Evolutionary conservation across 2,797 vertebrate genomes (phyloP), one percentile per base, ranked within the genome.

Genomic region (Distichodus sexfasciatus): DNA sequence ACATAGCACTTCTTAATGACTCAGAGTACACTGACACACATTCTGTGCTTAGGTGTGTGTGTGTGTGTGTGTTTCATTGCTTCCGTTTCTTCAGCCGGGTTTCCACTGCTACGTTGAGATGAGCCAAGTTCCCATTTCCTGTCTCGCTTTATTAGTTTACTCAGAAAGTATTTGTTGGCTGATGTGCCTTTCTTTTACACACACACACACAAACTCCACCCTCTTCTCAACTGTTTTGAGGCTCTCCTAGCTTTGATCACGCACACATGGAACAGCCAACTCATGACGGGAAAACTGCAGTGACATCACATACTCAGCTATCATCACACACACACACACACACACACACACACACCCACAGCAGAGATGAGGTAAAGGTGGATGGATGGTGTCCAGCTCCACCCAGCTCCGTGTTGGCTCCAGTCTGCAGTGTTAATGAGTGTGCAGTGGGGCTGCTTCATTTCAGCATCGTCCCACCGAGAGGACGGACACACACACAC

Each of bases 251-350:
- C 17, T 24, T 24, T 65, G 48, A 11, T 66, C 75, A n/a, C 35
- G 14, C 14, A 41, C 14, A 29, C 33, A 36, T 50, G 24, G 67
- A 19, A 17, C 60, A 67, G 72, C 76, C 80, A 81, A 74, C 77
- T 76, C 58, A 36, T 66, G 68, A 68, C 75, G 65, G 69, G 69
- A 79, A 53, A 53, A 7, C 68, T 72, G 44, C 68, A 74, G 75
- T 83, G 81, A 84, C 76, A 76, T 84, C 48, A 82, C 81, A 76
- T 66, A 59, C 75, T 79, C 72, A 75, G 58, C 29, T 40, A 5
- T 46, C 47, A 15, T 53, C 70, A 38, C 50, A 35, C 54, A 9
- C 35, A 40, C 44, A 48, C 46, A 53, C 53, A 58, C 66, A 75
- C 57, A 69, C 63, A 76, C 68, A 67, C 66, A 74, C 75, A 51